Percentiles rank a stretch among this genome's conserved stretches.
These are phyloP conservation scores for Chelonia mydas DNA, from an alignment of 2,797 vertebrate genomes.

Conservation along the genomic window DNA sequence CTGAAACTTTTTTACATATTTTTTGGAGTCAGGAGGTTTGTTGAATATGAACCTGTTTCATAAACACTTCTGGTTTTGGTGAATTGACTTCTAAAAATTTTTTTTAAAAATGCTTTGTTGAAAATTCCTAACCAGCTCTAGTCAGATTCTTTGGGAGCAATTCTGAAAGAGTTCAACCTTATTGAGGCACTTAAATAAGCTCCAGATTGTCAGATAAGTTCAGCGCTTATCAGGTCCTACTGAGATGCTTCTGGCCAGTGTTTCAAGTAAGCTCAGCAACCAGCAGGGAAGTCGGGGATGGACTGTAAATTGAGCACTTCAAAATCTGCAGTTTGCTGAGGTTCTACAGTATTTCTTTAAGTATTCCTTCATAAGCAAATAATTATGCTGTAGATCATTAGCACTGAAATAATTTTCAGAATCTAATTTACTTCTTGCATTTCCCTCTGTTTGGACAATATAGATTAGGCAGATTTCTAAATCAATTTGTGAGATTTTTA, in stretches of 20 bases:
- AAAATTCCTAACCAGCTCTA: background rate
- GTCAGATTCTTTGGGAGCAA: background rate
- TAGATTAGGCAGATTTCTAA: slow-evolving; percentile 37
- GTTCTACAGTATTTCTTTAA: slow-evolving; percentile 26
- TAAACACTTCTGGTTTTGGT: background rate
- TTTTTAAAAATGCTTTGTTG: background rate
- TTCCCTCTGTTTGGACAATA: slow-evolving; percentile 25
- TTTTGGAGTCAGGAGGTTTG: background rate
- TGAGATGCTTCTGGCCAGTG: background rate
- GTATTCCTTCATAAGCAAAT: slow-evolving; percentile 47
- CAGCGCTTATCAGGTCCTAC: background rate
- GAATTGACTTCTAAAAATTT: background rate
- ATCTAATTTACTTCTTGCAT: slow-evolving; percentile 58
- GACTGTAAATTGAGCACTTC: background rate
- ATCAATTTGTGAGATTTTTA: slow-evolving; percentile 56
- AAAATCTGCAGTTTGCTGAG: slow-evolving; percentile 21
- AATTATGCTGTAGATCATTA: slow-evolving; percentile 48
- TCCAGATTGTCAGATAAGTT: background rate
- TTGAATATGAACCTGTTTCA: background rate
- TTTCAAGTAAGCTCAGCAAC: background rate
- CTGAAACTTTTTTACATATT: background rate
- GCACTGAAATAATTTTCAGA: slow-evolving; percentile 58
- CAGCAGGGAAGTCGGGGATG: background rate
- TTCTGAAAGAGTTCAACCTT: background rate
- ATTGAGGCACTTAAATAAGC: background rate